Evolutionary conservation across 2,113 vertebrate species (phyloP), one percentile per base, ranked within the genome.

Genomic region (Haliaeetus leucogaster): DNA sequence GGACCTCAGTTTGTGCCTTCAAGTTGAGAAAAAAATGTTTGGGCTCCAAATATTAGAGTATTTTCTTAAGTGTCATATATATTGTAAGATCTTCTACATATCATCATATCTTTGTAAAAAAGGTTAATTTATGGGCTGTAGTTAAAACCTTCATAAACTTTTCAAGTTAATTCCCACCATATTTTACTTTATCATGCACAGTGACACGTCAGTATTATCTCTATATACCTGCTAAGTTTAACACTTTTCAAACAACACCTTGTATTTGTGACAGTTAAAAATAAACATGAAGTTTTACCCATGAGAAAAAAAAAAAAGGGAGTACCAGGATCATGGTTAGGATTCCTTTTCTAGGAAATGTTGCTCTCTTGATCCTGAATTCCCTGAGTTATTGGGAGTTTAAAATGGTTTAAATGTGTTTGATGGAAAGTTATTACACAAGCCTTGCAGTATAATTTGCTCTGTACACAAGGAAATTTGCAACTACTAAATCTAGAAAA

Each of bases 161-260:
- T 95, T 94, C 92, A 97, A 97, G 81, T 97, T 97, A 95, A 97
- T 98, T 98, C 97, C 97, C 98, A 98, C 97, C 96, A 74, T 96
- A 95, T 96, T 97, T 98, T 97, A 95, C 96, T 98, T 98, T 97
- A 98, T 98, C 98, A 96, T 97, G 86, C 92, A 87, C 95, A 92
- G 93, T 96, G 97, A 96, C 96, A 97, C 89, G 94, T 95, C 97
- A 95, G 80, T 91, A 97, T 97, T 98, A 98, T 98, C 97, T 98
- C 96, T 94, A 93, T 97, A 94, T 98, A 98, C 98, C 98, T 98
- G 97, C 97, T 96, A 97, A 97, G 96, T 97, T 98, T 97, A 97
- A 97, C 97, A 97, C 90, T 96, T 98, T 98, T 98, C 98, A 98
- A 98, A 97, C 98, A 98, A 98, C 98, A 98, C 98, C 96, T 98